phyloP scores from a whole-genome alignment of 2,113 vertebrate species.

The Nycticorax nycticorax region DNA sequence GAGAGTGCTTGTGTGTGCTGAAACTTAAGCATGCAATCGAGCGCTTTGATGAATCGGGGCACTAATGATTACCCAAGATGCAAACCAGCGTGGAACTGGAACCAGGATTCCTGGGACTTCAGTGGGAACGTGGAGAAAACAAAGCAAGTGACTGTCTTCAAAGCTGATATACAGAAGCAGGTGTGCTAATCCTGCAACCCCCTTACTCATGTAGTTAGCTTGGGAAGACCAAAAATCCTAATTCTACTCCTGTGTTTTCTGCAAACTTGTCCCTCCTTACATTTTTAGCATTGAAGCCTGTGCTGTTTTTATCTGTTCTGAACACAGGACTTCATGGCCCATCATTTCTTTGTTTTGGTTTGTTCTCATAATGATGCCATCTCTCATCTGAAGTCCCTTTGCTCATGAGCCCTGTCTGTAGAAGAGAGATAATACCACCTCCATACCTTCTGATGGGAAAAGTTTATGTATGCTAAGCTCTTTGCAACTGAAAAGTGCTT shows the following conservation, averaged over 20 bases:
- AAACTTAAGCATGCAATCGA: background rate
- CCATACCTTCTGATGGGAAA: background rate
- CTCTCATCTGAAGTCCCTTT: background rate
- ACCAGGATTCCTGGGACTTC: background rate
- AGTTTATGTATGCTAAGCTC: background rate
- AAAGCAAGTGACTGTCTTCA: background rate
- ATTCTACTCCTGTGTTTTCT: background rate
- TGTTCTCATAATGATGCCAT: background rate
- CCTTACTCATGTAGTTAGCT: background rate
- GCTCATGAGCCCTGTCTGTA: background rate
- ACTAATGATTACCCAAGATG: background rate
- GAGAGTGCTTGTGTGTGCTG: background rate
- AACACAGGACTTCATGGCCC: background rate
- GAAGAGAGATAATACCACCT: background rate
- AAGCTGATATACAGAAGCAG: background rate
- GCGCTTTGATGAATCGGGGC: background rate
- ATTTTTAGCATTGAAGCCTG: background rate
- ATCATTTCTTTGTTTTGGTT: background rate
- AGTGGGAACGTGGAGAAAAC: background rate
- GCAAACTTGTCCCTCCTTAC: background rate
- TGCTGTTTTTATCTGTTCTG: background rate
- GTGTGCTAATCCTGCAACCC: background rate
- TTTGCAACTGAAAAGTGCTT: background rate
- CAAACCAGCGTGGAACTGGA: background rate
- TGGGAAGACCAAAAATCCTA: background rate